These are phyloP conservation scores for Crotalus helleri DNA, from an alignment of 2,113 vertebrate species.

Conservation along the genomic window DNA sequence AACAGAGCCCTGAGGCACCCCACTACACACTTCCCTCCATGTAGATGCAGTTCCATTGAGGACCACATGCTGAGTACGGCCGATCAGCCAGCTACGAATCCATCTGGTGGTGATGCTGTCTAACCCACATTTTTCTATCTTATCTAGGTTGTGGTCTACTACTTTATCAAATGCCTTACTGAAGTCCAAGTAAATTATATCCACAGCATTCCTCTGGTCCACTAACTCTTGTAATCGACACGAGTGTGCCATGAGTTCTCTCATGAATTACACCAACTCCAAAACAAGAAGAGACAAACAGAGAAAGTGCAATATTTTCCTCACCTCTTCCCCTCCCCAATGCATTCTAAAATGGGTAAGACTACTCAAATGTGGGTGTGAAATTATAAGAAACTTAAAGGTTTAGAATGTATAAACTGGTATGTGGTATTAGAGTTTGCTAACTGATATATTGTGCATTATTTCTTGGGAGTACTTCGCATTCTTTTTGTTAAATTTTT, in stretches of 20 bases:
- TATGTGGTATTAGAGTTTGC: not conserved
- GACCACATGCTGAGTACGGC: too few relatives aligned
- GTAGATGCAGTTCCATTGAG: too few relatives aligned
- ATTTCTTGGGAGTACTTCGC: not conserved
- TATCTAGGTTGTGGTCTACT: too few relatives aligned
- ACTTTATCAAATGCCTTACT: too few relatives aligned
- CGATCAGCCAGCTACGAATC: too few relatives aligned
- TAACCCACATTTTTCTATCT: too few relatives aligned
- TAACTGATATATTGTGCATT: not conserved
- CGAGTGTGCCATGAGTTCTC: not conserved
- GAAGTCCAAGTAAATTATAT: too few relatives aligned
- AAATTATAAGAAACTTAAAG: not conserved
- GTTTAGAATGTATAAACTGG: not conserved
- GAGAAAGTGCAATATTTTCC: not conserved
- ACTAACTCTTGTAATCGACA: not conserved
- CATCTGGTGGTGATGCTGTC: too few relatives aligned
- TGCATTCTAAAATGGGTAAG: not conserved
- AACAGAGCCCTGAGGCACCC: too few relatives aligned
- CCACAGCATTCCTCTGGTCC: too few relatives aligned
- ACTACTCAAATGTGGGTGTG: not conserved
- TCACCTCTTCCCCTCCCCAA: not conserved
- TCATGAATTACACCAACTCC: not conserved
- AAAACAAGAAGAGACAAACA: not conserved
- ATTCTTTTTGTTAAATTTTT: not conserved
- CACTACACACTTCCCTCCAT: too few relatives aligned